Percentiles rank a stretch among this genome's conserved stretches.
Conservation (phyloP, 2,113 vertebrate species). For the Erpornis zantholeuca region DNA sequence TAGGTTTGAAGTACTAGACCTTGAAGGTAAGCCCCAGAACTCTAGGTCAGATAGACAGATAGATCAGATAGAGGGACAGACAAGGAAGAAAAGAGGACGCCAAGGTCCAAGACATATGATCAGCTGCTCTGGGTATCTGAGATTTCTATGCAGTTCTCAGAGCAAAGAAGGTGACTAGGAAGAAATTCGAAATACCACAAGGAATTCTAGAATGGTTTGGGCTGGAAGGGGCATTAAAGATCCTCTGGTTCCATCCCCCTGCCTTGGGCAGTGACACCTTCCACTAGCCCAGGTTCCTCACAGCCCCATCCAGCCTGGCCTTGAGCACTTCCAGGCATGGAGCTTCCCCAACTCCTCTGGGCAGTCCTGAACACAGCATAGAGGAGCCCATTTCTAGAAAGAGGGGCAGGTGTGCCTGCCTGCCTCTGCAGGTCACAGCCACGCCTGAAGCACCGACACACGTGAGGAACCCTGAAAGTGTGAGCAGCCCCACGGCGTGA, state of each 20-base stretch:
- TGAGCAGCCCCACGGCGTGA: fast-evolving
- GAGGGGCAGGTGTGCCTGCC: neutral
- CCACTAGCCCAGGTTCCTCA: neutral
- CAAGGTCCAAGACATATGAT: neutral
- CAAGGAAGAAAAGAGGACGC: neutral
- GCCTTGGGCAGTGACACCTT: neutral
- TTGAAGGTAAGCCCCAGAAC: neutral
- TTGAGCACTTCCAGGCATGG: neutral
- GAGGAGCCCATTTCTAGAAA: neutral
- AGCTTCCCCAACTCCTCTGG: neutral
- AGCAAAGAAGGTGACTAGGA: neutral
- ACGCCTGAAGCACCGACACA: fast-evolving
- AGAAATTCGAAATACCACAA: neutral
- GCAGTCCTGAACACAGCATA: neutral
- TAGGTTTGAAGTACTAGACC: neutral
- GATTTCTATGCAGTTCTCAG: neutral
- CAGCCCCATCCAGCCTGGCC: neutral
- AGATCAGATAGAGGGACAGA: too few relatives aligned
- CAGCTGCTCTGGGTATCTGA: neutral
- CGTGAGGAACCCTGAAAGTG: neutral
- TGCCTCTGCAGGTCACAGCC: neutral
- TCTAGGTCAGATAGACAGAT: too few relatives aligned
- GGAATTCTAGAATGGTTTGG: neutral
- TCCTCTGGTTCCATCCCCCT: fast-evolving
- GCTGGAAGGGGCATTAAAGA: neutral